Base-by-base conservation (phyloP, 92 coral and sea anemone genomes). In the Actinostola sp. region DNA sequence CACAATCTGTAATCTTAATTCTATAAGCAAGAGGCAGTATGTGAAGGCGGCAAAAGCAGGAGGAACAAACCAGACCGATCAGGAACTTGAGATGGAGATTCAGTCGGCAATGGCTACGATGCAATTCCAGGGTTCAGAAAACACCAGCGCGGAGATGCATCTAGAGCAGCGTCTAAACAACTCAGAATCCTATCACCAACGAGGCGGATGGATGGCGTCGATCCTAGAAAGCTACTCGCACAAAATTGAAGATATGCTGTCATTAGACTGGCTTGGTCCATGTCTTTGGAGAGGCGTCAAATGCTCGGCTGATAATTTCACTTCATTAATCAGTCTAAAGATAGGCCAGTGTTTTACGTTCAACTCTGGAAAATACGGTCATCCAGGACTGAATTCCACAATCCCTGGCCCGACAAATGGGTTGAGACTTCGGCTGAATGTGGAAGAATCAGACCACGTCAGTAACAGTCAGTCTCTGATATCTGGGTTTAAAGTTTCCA, bases 281-380 rank as follows among this genome's bases (percentile, higher is more conserved):
- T 86, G 91, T 34, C 14, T 33, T 16, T 70, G 72, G 44, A 53
- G 63, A 21, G 84, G 87, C 36, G 35, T 16, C 19, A 15, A 16
- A 8, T 86, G 91, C 63, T 16, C 33, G 8, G 55, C 72, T 38
- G 31, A 35, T 6, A 81, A 81, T 27, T 86, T 86, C 41, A 81
- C 87, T 12, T 20, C 67, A 15, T 51, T 68, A 21, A 38, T 55
- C 12, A 70, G 20, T 46, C 8, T 45, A 1, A 23, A n/a, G 12
- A 33, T 70, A 16, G 87, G 84, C 43, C 68, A 61, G 56, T 86
- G 91, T 38, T 81, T 29, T 43, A 81, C 91, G 13, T 86, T 80
- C 31, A 86, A 86, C 67, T 75, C 87, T 35, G 84, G 66, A 13
- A 49, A 51, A 38, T 16, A 26, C 2, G 76, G 66, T 1, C 67